Evolutionary conservation across 2,797 vertebrate species (phyloP).

Genomic region (Phrynocephalus forsythii): DNA sequence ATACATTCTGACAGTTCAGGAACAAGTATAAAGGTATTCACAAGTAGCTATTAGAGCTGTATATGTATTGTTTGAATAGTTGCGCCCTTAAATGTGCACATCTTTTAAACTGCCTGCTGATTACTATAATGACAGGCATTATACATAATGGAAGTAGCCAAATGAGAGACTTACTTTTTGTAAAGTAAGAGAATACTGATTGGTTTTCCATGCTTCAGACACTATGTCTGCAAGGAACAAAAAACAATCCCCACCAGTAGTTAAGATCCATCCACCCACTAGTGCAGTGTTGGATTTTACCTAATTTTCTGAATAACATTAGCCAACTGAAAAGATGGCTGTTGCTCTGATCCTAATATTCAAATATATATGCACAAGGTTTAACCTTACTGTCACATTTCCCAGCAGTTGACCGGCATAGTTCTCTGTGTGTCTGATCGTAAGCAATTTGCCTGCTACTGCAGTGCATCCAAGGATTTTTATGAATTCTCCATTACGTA

Average conservation of each 20-base stretch:
- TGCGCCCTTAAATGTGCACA: conserved; percentile 12
- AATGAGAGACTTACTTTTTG: conserved; percentile 22
- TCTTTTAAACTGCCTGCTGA: conserved; percentile 47
- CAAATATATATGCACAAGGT: neutral
- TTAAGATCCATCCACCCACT: no score
- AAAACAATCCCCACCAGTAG: neutral
- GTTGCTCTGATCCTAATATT: neutral
- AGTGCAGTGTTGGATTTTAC: no score
- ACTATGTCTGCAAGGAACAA: neutral
- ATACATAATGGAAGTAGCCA: conserved; percentile 26
- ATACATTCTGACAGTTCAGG: conserved; percentile 34
- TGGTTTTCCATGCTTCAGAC: neutral
- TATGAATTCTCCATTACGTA: neutral
- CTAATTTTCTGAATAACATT: neutral
- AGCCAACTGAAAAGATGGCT: neutral
- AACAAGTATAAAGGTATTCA: conserved; percentile 54
- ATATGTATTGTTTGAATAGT: conserved; percentile 47
- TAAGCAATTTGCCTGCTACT: neutral
- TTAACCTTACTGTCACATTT: neutral
- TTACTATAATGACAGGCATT: conserved; percentile 29
- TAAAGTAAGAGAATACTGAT: conserved; percentile 33
- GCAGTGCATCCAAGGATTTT: neutral
- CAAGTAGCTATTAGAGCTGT: conserved; percentile 15
- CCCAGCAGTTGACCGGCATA: neutral
- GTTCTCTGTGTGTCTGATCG: neutral